Base-by-base conservation (phyloP, 2,113 vertebrate genomes). In the Colinus virginianus region DNA sequence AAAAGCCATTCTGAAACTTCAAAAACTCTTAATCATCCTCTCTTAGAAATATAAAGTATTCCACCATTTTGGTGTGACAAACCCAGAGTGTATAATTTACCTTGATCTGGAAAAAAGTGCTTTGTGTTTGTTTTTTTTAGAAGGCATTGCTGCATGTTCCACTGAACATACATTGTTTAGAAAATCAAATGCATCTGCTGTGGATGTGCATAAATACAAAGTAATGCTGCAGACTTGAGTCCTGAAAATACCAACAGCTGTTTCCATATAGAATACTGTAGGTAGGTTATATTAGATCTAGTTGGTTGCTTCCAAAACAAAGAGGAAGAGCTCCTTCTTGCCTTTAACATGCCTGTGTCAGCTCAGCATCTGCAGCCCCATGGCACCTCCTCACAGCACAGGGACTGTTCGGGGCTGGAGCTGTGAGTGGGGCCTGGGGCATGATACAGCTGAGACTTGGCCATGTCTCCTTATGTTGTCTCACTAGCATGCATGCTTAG, bases 21-120 rank as follows among this genome's bases (percentile, higher is more conserved):
- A 17, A 2, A 40, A 86, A n/a, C 6, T 64, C 88, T 3, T 92
- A 48, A 22, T 78, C 95, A 91, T 94, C 62, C 53, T 94, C 53
- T 94, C 77, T 66, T 48, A 38, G 32, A 78, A 94, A 77, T 71
- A 64, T 62, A 14, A 82, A 55, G 7, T 25, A 9, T 21, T 69
- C 30, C 34, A 43, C n/a, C 9, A 8, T 14, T 58, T 25, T 51
- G 75, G 6, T 11, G 12, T 14, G 18, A 20, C 36, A 70, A 49
- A 28, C 14, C 6, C 30, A 23, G 30, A 3, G 20, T 45, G 7
- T 67, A 19, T 19, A 58, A 14, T 42, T 56, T 61, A 58, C 2
- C 28, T 80, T 58, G 78, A 56, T 45, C n/a, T 78, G 49, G 70
- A 94, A 67, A 69, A 7, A 61, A 93, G 70, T 10, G 18, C 13